Conservation (phyloP, 37 sponge, comb jelly and placozoan genomes). For the Amphimedon queenslandica region DNA sequence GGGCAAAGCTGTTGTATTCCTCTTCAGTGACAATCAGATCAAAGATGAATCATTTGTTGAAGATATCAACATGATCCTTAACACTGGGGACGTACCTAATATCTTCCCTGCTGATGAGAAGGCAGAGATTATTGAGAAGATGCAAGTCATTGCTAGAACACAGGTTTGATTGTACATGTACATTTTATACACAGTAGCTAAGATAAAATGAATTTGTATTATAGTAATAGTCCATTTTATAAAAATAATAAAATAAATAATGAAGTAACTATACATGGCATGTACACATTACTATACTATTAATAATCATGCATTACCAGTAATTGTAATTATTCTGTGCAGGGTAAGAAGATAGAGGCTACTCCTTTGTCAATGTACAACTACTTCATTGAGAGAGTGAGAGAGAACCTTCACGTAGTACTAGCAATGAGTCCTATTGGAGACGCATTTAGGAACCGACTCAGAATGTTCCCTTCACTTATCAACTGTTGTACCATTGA, state of each 20-base stretch:
- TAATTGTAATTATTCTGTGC: neutral
- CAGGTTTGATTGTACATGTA: slow-evolving; percentile 35
- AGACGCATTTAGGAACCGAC: slow-evolving; percentile 88
- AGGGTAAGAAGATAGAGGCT: slow-evolving; percentile 87
- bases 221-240: too few species aligned
- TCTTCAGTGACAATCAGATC: slow-evolving; percentile 98
- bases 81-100: slow-evolving; percentile 98
- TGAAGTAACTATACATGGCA: too few species aligned
- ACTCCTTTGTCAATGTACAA: slow-evolving; percentile 95
- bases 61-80: slow-evolving; percentile 98
- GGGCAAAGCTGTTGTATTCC: slow-evolving; percentile 85
- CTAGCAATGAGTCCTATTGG: slow-evolving; percentile 98
- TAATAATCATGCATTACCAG: too few species aligned
- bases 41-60: slow-evolving; percentile 98
- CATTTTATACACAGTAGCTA: neutral
- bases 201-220: too few species aligned
- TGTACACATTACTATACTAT: too few species aligned
- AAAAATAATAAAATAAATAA: too few species aligned
- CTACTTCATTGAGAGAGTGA: slow-evolving; percentile 94
- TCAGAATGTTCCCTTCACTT: slow-evolving; percentile 97
- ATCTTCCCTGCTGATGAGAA: slow-evolving; percentile 95
- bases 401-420: slow-evolving; percentile 89
- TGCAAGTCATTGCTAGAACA: slow-evolving; percentile 76
- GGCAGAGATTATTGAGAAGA: slow-evolving; percentile 95
- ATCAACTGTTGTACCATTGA: slow-evolving; percentile 99